phyloP scores from a whole-genome alignment of 2,888 invertebrate species.

The Drosophila borborema region DNA sequence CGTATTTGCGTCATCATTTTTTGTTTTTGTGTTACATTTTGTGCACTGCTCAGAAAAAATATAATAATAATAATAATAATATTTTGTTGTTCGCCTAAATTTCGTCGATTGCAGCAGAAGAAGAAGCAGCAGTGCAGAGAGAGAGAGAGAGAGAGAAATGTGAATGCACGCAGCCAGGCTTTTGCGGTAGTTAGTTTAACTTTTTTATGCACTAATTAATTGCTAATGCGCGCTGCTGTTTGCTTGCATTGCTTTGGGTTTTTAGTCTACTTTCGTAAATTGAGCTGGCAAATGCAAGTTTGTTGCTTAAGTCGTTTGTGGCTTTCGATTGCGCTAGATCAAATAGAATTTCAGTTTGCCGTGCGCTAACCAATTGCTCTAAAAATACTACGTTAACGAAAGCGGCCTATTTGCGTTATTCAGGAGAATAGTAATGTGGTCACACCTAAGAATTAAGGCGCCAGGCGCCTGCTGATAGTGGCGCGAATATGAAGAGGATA shows the following conservation, averaged over 20 bases:
- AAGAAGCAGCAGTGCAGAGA: slow-evolving; percentile 35
- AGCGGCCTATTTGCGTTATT: neutral
- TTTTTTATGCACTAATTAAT: slow-evolving; percentile 84
- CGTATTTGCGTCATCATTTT: slow-evolving; percentile 63
- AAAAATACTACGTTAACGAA: slow-evolving; percentile 3
- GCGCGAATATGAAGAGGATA: neutral
- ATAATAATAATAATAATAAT: slow-evolving; percentile 7
- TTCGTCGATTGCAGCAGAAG: slow-evolving; percentile 37
- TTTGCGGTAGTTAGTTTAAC: slow-evolving; percentile 77
- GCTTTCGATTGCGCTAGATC: slow-evolving; percentile 22
- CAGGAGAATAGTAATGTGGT: neutral
- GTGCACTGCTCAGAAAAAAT: slow-evolving; percentile 27
- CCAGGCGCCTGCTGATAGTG: neutral
- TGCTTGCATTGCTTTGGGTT: slow-evolving; percentile 27
- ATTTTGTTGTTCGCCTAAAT: slow-evolving; percentile 25
- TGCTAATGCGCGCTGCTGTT: slow-evolving; percentile 41
- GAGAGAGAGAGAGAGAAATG: slow-evolving; percentile 71
- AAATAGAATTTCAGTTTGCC: slow-evolving; percentile 3
- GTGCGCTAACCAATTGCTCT: neutral
- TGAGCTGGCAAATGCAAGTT: slow-evolving; percentile 49
- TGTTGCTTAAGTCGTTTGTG: slow-evolving; percentile 76
- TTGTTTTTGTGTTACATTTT: slow-evolving; percentile 55
- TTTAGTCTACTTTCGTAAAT: slow-evolving; percentile 17
- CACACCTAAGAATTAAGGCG: neutral
- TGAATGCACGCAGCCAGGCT: slow-evolving; percentile 66